A percentile compares a stretch with the other conserved stretches of the same genome.
These are phyloP conservation scores for Lagopus leucura DNA, from an alignment of 2,113 vertebrate genomes.

Conservation along the genomic window DNA sequence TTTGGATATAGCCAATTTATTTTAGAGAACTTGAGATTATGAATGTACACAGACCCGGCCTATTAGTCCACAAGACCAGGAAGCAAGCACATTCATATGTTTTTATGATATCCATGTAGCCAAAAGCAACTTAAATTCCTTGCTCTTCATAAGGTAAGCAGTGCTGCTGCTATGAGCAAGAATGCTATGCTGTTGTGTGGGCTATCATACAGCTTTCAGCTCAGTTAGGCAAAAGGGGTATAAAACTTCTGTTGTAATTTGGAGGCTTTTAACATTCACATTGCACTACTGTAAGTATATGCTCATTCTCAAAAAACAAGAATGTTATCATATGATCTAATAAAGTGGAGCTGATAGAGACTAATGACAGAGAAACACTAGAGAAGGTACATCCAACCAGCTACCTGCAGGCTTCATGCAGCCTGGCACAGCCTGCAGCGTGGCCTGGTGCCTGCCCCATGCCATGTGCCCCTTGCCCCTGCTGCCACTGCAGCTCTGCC, in stretches of 20 bases:
- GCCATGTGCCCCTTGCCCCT: no score
- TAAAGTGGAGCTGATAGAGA: not conserved
- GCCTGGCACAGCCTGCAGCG: no score
- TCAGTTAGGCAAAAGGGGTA: constrained; percentile 19
- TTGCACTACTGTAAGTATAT: not conserved
- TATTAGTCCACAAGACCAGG: not conserved
- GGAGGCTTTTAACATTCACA: constrained; percentile 4
- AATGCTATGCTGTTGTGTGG: not conserved
- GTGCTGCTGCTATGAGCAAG: not conserved
- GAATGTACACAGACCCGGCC: not conserved
- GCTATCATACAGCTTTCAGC: not conserved
- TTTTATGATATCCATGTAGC: not conserved
- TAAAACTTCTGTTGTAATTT: constrained; percentile 21
- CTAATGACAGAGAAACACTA: not conserved
- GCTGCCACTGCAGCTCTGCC: no score
- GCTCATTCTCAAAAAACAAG: constrained; percentile 30
- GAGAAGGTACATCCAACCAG: not conserved
- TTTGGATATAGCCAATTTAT: not conserved
- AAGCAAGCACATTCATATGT: not conserved
- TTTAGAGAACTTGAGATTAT: not conserved
- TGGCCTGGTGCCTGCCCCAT: no score
- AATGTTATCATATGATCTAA: not conserved
- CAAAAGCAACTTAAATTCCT: not conserved
- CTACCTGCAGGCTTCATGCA: no score
- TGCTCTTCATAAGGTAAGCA: not conserved